Conservation (phyloP, 35 echinoderm and acorn worm genomes). For the Ptychodera flava region DNA sequence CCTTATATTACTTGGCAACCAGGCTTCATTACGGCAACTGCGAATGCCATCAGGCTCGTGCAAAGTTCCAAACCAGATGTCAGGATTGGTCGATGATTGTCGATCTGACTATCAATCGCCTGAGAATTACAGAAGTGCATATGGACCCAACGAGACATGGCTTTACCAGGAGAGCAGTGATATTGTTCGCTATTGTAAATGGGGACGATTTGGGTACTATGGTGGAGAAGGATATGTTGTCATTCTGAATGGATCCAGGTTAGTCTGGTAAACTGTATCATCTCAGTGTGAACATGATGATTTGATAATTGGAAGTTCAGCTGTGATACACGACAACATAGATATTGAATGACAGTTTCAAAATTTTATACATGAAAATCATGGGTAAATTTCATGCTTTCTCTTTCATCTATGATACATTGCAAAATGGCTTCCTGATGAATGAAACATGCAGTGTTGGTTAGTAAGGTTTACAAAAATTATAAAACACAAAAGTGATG, state of each 20-base stretch:
- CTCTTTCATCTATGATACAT: no score
- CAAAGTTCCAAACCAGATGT: slow-evolving; percentile 19
- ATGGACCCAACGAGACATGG: slow-evolving; percentile 54
- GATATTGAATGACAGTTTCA: no score
- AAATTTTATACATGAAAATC: no score
- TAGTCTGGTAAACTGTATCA: no score
- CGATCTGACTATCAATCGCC: not conserved
- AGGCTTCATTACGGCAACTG: slow-evolving; percentile 51
- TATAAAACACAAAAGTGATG: not conserved
- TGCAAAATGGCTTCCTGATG: no score
- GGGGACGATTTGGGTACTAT: slow-evolving; percentile 64
- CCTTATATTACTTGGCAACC: slow-evolving; percentile 58
- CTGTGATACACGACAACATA: no score
- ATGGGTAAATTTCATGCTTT: no score
- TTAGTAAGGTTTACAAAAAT: not conserved
- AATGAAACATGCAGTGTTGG: not conserved
- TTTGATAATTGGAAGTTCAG: no score
- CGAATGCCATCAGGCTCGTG: slow-evolving; percentile 46
- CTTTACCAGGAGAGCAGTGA: slow-evolving; percentile 20
- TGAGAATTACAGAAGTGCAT: slow-evolving; percentile 10
- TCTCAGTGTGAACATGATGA: no score
- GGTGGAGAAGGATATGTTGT: slow-evolving; percentile 74
- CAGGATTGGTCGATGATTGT: slow-evolving; percentile 40
- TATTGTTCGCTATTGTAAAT: slow-evolving; percentile 58
- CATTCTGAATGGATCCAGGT: slow-evolving; percentile 76